These are phyloP conservation scores for Diaphora mendica DNA, from an alignment of 2,888 invertebrate genomes.

Conservation along the genomic window DNA sequence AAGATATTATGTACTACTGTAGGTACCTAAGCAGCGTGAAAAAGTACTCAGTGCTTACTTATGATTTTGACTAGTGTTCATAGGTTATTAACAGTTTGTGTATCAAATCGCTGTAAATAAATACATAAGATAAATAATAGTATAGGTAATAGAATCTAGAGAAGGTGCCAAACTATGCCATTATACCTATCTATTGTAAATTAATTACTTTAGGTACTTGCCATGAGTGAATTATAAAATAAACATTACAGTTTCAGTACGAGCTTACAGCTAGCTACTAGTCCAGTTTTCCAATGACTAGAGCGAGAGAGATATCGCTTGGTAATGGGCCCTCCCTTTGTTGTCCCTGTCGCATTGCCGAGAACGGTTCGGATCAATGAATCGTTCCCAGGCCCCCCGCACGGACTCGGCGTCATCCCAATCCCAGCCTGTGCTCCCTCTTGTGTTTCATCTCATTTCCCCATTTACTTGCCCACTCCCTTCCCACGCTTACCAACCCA, in stretches of 20 bases:
- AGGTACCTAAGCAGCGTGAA: not conserved
- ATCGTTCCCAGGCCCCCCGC: constrained; percentile 78
- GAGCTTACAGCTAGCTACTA: not conserved
- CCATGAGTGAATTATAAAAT: not conserved
- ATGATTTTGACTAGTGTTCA: not conserved
- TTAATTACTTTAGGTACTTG: not conserved
- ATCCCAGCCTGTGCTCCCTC: constrained; percentile 56
- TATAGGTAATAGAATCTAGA: not conserved
- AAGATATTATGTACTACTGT: constrained; percentile 13
- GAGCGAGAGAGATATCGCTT: constrained; percentile 61
- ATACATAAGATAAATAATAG: not conserved
- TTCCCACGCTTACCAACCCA: constrained; percentile 31
- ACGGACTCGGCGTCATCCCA: constrained; percentile 71
- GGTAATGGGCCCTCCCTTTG: constrained; percentile 58
- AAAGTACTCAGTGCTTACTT: not conserved
- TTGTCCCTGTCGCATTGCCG: constrained; percentile 77
- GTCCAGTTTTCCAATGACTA: constrained; percentile 48
- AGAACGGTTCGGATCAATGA: constrained; percentile 84
- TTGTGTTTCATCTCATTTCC: constrained; percentile 53
- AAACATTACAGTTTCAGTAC: not conserved
- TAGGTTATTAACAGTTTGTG: not conserved
- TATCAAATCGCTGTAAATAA: not conserved
- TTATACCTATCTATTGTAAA: not conserved
- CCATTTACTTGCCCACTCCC: constrained; percentile 34
- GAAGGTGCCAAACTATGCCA: not conserved